Evolutionary conservation across 2,888 invertebrate species (phyloP).

Genomic region (Onchidella celtica): DNA sequence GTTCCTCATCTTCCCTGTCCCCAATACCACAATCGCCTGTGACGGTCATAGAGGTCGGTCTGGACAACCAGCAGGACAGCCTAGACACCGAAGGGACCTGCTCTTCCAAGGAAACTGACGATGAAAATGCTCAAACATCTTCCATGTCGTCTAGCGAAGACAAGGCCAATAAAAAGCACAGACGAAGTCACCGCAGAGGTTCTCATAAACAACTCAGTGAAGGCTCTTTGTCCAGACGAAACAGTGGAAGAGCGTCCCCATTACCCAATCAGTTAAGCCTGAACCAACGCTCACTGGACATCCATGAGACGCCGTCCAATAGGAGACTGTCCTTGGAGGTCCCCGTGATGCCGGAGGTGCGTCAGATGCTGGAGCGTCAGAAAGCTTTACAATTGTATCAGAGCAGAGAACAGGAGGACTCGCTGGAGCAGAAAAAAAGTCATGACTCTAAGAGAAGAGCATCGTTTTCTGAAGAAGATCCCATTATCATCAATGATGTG

Average conservation of each 20-base stretch:
- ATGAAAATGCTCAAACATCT: slow-evolving; percentile 9
- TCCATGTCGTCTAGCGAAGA: neutral
- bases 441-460: slow-evolving; percentile 29
- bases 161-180: neutral
- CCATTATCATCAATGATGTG: slow-evolving; percentile 36
- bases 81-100: slow-evolving; percentile 63
- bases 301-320: neutral
- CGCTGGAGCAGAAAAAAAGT: neutral
- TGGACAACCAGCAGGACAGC: slow-evolving; percentile 76
- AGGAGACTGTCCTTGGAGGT: slow-evolving; percentile 41
- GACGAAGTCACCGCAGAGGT: neutral
- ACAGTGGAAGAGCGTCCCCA: neutral
- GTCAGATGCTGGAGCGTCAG: slow-evolving; percentile 17
- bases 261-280: neutral
- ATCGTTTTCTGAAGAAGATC: slow-evolving; percentile 35
- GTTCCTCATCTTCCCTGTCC: slow-evolving; percentile 55
- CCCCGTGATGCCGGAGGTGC: slow-evolving; percentile 25
- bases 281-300: neutral
- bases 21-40: slow-evolving; percentile 70
- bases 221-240: neutral
- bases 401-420: neutral
- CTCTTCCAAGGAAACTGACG: slow-evolving; percentile 52
- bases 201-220: neutral
- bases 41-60: slow-evolving; percentile 74
- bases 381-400: neutral